Conservation (phyloP, 2,113 vertebrate genomes). For the Ploceus nigricollis region DNA sequence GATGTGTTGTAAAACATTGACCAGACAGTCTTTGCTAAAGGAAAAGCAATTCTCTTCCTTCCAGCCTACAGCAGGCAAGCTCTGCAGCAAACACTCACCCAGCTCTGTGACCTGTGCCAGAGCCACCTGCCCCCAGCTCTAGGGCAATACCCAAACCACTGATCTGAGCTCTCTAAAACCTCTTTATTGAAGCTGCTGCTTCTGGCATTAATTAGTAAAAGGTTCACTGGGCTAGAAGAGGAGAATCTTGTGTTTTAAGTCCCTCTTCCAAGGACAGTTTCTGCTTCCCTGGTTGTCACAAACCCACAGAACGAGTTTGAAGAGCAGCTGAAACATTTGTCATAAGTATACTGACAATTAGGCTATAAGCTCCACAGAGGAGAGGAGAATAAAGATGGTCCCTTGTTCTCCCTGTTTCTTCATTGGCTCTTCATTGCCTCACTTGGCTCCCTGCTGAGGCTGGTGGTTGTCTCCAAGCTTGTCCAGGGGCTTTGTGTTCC, state of each 20-base stretch:
- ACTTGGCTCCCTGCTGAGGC: neutral
- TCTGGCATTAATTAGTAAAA: neutral
- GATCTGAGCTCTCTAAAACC: neutral
- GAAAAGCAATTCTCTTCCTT: neutral
- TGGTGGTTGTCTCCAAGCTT: neutral
- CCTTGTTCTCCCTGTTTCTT: neutral
- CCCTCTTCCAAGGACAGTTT: neutral
- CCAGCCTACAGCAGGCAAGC: fast-evolving
- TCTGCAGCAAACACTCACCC: neutral
- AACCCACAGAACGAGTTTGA: neutral
- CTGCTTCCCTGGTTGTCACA: neutral
- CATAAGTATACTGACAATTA: neutral
- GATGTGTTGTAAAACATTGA: neutral
- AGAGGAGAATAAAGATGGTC: neutral
- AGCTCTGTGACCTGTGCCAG: neutral
- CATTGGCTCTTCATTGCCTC: fast-evolving
- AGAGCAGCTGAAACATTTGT: neutral
- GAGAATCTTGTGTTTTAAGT: neutral
- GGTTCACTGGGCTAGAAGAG: neutral
- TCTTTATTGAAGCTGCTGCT: neutral
- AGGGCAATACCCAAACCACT: neutral
- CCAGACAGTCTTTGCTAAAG: neutral
- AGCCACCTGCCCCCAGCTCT: neutral
- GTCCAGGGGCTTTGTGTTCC: neutral
- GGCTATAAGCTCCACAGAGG: neutral